Base-by-base conservation (phyloP, 2,888 invertebrate genomes). In the Nasonia oneida region DNA sequence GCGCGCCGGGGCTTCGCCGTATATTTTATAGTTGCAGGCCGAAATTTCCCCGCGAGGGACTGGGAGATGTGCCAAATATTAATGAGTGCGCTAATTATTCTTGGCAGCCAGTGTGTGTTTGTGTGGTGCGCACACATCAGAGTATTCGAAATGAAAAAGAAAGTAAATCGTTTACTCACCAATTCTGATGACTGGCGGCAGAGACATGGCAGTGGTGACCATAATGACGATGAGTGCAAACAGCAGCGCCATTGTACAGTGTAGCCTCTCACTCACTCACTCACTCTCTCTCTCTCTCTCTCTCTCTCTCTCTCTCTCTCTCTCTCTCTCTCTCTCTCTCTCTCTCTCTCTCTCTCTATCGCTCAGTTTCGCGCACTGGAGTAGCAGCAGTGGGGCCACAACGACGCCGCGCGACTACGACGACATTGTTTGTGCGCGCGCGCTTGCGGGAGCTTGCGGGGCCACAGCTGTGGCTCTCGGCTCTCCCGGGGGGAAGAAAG, bases 131-230 rank as follows among this genome's bases (percentile, higher is more conserved):
- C 10, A 42, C 0, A 18, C 53, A 18, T 1, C 39, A 39, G 53
- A 18, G 53, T 53, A 53, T 6, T 14, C 8, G 2, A 64, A 64
- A 33, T 29, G 12, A 67, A 14, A 57, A n/a, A n/a, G 4, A n/a
- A 57, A 57, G 3, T 5, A 15, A 67, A 67, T 33, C 33, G 14
- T 67, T 8, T 81, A 91, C 93, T 93, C 88, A 93, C 93, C 93
- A 89, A 93, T 93, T 90, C 93, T 91, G 89, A 93, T 93, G 89
- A 93, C 93, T 87, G 93, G 93, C 81, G 93, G 93, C 88, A 93
- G 90, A 88, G 93, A 93, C 92, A 93, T 91, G 89, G 91, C 92
- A 90, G 92, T 91, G 90, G 93, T 91, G 88, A 93, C 91, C 90
- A 93, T 90, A 90, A 93, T 91, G 89, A 93, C 91, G 88, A 93